Percentiles rank a stretch among this genome's conserved stretches.
phyloP scores from a whole-genome alignment of 2,888 invertebrate genomes.

The Nasonia oneida region DNA sequence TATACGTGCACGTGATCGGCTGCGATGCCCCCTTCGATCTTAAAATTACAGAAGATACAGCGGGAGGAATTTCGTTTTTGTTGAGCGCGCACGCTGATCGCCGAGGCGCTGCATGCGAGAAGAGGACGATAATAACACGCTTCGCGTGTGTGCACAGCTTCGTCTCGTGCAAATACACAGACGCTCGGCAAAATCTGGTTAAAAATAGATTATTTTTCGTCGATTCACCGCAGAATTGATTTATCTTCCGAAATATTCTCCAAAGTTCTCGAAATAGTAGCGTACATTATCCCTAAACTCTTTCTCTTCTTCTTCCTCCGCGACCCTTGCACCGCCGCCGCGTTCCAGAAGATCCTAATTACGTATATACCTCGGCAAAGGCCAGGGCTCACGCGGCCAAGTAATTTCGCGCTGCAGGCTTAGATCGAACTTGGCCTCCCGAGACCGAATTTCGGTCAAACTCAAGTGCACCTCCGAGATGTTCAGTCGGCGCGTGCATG shows the following conservation, averaged over 20 bases:
- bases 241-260: not conserved
- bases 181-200: not conserved
- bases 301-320: not conserved
- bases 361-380: constrained; percentile 36
- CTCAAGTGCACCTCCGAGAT: constrained; percentile 65
- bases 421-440: constrained; percentile 58
- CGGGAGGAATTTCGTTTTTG: constrained; percentile 58
- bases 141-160: constrained; percentile 12
- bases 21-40: constrained; percentile 42
- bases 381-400: constrained; percentile 4
- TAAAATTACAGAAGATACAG: constrained; percentile 55
- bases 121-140: constrained; percentile 54
- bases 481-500: constrained; percentile 24
- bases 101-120: not conserved
- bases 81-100: constrained; percentile 9
- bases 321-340: not conserved
- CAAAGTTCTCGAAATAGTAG: not conserved
- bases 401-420: constrained; percentile 43
- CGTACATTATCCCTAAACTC: not conserved
- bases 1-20: not conserved
- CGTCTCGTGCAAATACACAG: not conserved
- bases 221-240: not conserved
- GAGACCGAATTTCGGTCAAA: constrained; percentile 65
- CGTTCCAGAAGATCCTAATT: constrained; percentile 41
- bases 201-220: not conserved